Evolutionary conservation across 2,113 vertebrate genomes (phyloP).

Genomic region (Pristiophorus japonicus): DNA sequence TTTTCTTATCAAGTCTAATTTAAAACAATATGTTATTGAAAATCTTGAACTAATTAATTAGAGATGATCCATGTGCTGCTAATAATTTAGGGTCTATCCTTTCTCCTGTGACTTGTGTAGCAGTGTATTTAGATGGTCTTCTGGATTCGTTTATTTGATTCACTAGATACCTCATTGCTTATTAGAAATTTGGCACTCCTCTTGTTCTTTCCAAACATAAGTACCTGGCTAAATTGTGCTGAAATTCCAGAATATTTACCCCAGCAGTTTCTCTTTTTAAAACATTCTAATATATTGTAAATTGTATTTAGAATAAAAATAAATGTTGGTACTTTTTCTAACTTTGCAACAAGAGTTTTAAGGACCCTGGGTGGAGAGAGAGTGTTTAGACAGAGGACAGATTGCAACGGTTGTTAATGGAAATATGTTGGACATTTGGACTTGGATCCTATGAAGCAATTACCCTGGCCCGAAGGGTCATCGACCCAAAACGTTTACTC

Average conservation of each 20-base stretch:
- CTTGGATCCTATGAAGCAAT: not conserved
- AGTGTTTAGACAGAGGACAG: not conserved
- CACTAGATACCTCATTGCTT: not conserved
- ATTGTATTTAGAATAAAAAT: not conserved
- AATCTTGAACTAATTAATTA: constrained; percentile 22
- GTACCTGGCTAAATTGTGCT: not conserved
- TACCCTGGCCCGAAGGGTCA: no score
- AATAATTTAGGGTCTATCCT: not conserved
- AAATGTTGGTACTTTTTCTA: not conserved
- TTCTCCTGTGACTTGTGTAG: not conserved
- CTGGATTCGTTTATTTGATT: not conserved
- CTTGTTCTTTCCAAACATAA: not conserved
- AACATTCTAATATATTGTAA: not conserved
- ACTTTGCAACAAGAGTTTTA: not conserved
- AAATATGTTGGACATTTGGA: not conserved
- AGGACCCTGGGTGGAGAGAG: not conserved
- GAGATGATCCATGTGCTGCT: constrained; percentile 36
- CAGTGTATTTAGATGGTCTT: not conserved
- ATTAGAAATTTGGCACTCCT: not conserved
- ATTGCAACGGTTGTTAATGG: not conserved
- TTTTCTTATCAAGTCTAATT: constrained; percentile 64
- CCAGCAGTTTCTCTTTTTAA: not conserved
- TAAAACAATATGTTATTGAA: constrained; percentile 53
- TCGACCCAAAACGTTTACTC: no score
- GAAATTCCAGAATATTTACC: no score